These are phyloP conservation scores for Darevskia mixta DNA, from an alignment of 2,797 vertebrate species.

Conservation along the genomic window DNA sequence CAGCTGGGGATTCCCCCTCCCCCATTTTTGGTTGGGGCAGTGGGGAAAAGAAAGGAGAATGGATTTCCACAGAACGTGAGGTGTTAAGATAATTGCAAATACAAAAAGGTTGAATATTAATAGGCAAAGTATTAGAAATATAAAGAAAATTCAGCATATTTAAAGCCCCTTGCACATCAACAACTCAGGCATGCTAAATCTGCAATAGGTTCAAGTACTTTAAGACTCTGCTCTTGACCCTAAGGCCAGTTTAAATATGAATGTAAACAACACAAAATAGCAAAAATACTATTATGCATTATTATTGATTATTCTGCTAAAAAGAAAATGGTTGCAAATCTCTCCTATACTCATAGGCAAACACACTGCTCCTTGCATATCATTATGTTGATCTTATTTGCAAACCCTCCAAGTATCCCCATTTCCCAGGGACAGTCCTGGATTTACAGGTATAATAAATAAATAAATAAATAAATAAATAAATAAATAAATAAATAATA, in stretches of 20 bases:
- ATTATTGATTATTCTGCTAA: not conserved
- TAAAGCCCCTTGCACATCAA: not conserved
- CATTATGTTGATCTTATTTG: not conserved
- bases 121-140: not conserved
- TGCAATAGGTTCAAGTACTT: not conserved
- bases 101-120: constrained; percentile 33
- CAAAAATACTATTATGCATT: not conserved
- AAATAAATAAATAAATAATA: no score
- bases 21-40: no score
- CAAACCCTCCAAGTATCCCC: no score
- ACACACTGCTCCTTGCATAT: not conserved
- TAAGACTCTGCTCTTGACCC: not conserved
- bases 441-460: no score
- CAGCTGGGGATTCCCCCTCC: not conserved
- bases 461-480: no score
- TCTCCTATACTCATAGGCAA: not conserved
- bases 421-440: no score
- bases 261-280: not conserved
- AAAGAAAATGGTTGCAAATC: not conserved
- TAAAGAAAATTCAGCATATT: not conserved
- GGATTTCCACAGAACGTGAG: constrained; percentile 11
- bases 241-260: not conserved
- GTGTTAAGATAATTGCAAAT: constrained; percentile 33
- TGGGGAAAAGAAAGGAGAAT: constrained; percentile 7
- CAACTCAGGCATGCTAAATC: not conserved